Base-by-base conservation (phyloP, 2,797 vertebrate genomes). In the Chloroceryle amazona region DNA sequence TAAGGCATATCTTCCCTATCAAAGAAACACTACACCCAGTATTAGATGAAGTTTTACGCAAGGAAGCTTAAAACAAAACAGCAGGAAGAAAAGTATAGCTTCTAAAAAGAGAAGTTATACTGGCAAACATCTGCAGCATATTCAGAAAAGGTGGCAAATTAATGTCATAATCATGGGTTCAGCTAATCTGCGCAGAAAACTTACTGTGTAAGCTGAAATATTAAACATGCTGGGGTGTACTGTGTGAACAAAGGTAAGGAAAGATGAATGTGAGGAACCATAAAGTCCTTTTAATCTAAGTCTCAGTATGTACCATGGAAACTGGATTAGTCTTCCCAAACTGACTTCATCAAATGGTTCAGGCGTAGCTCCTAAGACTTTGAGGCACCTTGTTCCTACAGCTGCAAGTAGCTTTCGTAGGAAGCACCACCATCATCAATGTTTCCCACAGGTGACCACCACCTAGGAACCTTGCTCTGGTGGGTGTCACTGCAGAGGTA, bases 361-460 rank as follows among this genome's bases (percentile, higher is more conserved):
- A 63, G 44, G 72, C 17, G 60, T 37, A 61, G 41, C 13, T 82
- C 58, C 46, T 29, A 46, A 26, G 12, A 60, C 42, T 20, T 4
- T 14, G n/a, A 62, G 9, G 31, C 10, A 22, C n/a, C 31, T 29
- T 57, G 10, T 31, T 3, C 3, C 33, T 68, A 20, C 17, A 79
- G 26, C 14, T 61, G 6, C 33, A 75, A 54, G 58, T 1, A 55
- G 22, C n/a, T 54, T 68, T 90, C 31, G 41, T 23, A 51, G 49
- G 54, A 93, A 73, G 35, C 9, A 68, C 6, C 47, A 81, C 11
- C 29, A 58, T 3, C 58, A 86, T 6, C 22, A 22, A 6, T 1
- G 20, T 68, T 58, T 44, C 42, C 67, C 55, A 26, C 7, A 54
- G 2, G 4, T 0, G 0, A 81, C 9, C 3, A 18, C 17, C 15